These are phyloP conservation scores for Plutella xylostella DNA, from an alignment of 2,888 invertebrate genomes.

Conservation along the genomic window DNA sequence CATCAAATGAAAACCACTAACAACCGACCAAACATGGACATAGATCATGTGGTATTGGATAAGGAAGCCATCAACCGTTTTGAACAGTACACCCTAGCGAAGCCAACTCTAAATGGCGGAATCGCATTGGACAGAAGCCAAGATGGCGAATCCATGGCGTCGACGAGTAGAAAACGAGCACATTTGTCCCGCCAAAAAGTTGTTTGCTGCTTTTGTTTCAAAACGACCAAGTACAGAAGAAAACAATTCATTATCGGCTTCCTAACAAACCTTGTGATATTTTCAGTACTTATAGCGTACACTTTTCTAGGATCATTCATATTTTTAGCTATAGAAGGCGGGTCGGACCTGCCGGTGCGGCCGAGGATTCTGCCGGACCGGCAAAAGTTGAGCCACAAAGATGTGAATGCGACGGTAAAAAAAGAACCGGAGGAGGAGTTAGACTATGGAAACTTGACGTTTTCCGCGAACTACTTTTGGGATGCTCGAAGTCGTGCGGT, in stretches of 20 bases:
- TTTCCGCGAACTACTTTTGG: conserved; percentile 63
- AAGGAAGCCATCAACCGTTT: conserved; percentile 64
- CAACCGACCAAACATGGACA: conserved; percentile 54
- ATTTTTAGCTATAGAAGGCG: conserved; percentile 87
- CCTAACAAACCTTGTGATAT: conserved; percentile 85
- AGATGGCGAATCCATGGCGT: conserved; percentile 61
- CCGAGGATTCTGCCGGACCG: conserved; percentile 61
- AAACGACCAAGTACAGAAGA: conserved; percentile 64
- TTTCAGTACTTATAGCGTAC: conserved; percentile 83
- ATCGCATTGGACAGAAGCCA: conserved; percentile 67
- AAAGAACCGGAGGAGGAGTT: conserved; percentile 49
- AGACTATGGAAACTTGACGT: conserved; percentile 47
- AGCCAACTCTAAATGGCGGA: conserved; percentile 60
- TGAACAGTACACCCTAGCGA: conserved; percentile 63
- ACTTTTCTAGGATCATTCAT: conserved; percentile 83
- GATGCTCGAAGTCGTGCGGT: conserved; percentile 73
- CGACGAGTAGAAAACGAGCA: conserved; percentile 59
- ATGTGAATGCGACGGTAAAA: conserved; percentile 45
- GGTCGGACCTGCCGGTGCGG: conserved; percentile 64
- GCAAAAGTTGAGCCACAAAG: conserved; percentile 63
- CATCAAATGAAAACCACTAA: conserved; percentile 34
- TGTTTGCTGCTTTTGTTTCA: conserved; percentile 67
- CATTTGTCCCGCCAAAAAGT: conserved; percentile 63
- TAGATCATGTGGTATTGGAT: conserved; percentile 62
- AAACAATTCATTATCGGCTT: conserved; percentile 78